Base-by-base conservation (phyloP, 2,888 invertebrate genomes). In the Caenorhabditis wallacei region DNA sequence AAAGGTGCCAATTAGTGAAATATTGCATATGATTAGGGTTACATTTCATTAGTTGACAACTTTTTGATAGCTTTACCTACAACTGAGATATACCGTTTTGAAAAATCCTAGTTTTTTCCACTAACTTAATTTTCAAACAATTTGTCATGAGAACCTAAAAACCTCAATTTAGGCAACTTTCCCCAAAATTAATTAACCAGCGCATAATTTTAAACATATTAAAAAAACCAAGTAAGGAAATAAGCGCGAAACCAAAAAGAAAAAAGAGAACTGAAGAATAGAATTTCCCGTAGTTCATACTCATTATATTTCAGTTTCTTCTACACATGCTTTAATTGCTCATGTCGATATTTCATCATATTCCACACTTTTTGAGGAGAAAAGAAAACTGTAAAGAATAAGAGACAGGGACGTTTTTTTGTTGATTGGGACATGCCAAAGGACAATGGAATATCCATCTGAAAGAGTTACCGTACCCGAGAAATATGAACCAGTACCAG, bases 401-500 rank as follows among this genome's bases (percentile, higher is more conserved):
- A 53, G 37, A 51, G 51, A 53, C 51, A 30, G 30, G 48, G 56
- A 64, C 64, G 30, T 57, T 43, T 26, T 35, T 56, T 56, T 22
- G 40, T 10, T 8, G 18, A 46, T 24, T 51, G 20, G 11, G 11
- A 59, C 30, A 48, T 46, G 61, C 30, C 37, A 61, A 26, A 16
- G 13, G 43, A 70, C 43, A 70, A 13, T 30, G 11, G 20, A 8
- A 18, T 24, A 16, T 18, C 2, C n/a, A 48, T 37, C n/a, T n/a
- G 30, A 24, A 51, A 35, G 20, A 30, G 43, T 16, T 26, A 54
- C 59, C 88, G 82, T 80, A 91, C 90, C 91, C 91, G 57, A 91
- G 87, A 78, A 92, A 92, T 26, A 92, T 84, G 82, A 91, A 88
- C 92, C 92, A 92, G 80, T 92, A 92, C 89, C 91, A 92, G 48